Evolutionary conservation across 2,797 vertebrate genomes (phyloP).

Genomic region (Spea hammondii): DNA sequence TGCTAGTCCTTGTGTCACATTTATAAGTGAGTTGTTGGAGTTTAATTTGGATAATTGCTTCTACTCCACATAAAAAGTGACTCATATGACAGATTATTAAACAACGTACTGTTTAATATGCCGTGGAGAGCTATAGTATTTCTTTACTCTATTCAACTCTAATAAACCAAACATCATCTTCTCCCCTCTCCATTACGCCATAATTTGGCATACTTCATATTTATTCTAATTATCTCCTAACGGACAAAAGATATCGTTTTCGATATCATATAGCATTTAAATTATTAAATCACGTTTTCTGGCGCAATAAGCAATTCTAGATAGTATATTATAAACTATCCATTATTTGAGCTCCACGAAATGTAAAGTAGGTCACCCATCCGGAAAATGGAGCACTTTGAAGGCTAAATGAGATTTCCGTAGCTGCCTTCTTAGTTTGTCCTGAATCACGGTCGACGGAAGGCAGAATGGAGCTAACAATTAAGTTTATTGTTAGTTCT

Average conservation of each 20-base stretch:
- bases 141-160: conserved; percentile 27
- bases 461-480: neutral
- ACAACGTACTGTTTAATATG: conserved; percentile 41
- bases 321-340: conserved; percentile 3
- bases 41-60: conserved; percentile 51
- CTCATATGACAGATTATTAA: conserved; percentile 46
- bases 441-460: too few species aligned
- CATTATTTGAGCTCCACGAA: conserved; percentile 3
- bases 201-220: conserved; percentile 43
- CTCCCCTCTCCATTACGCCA: conserved; percentile 28
- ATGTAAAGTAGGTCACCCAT: neutral
- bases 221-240: conserved; percentile 44
- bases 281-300: conserved; percentile 18
- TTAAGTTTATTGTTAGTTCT: neutral
- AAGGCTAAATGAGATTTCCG: conserved; percentile 4
- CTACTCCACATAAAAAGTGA: conserved; percentile 36
- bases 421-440: neutral
- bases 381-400: neutral
- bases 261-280: conserved; percentile 14
- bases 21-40: conserved; percentile 41
- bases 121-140: conserved; percentile 40
- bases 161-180: conserved; percentile 42
- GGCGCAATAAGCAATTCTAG: conserved; percentile 18
- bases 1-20: conserved; percentile 24
- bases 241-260: conserved; percentile 42